Evolutionary conservation across 2,888 invertebrate species (phyloP).

Genomic region (Troglohyphantes excavatus): DNA sequence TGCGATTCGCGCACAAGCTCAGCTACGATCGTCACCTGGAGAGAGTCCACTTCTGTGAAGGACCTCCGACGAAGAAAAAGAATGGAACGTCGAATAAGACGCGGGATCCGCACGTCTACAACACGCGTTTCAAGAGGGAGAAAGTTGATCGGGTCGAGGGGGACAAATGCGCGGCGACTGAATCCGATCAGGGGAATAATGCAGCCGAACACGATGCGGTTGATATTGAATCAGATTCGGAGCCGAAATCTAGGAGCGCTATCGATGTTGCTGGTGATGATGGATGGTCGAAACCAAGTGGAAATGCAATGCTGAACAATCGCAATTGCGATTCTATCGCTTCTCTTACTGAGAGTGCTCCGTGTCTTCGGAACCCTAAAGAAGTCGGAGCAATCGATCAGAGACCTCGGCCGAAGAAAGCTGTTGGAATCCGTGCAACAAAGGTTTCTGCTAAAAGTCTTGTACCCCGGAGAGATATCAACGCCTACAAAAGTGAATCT

Average conservation of each 20-base stretch:
- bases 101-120: neutral
- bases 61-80: neutral
- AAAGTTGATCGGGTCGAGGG: neutral
- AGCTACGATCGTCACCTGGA: conserved; percentile 1
- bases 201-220: neutral
- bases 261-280: too few relatives aligned
- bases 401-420: neutral
- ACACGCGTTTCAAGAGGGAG: neutral
- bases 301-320: too few relatives aligned
- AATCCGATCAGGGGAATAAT: neutral
- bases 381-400: too few relatives aligned
- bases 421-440: neutral
- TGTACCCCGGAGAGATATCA: neutral
- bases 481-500: neutral
- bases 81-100: neutral
- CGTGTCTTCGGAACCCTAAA: neutral
- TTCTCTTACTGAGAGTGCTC: neutral
- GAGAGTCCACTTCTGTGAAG: neutral
- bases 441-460: neutral
- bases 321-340: neutral
- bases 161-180: neutral
- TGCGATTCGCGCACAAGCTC: neutral
- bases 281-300: too few relatives aligned
- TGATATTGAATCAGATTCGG: too few relatives aligned
- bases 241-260: too few relatives aligned